Evolutionary conservation across 2,797 vertebrate genomes (phyloP).

Genomic region (Pogonophryne albipinna): DNA sequence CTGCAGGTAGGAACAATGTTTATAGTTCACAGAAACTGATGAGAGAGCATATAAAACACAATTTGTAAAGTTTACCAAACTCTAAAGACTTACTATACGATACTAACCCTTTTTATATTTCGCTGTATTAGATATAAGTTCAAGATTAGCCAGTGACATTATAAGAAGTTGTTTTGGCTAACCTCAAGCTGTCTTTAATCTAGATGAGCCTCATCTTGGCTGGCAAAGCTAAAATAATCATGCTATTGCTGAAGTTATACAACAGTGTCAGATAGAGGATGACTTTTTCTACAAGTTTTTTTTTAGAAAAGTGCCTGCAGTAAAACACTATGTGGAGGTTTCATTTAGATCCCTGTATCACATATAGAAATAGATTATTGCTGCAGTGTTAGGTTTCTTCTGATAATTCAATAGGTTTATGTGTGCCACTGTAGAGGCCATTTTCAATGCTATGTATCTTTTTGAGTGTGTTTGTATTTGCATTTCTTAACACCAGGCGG

Average conservation of each 20-base stretch:
- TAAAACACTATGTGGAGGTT: conserved; percentile 1
- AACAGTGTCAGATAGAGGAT: not conserved
- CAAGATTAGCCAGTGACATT: conserved; percentile 10
- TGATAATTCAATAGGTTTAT: conserved; percentile 7
- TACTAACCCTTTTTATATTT: no score
- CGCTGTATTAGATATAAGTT: not conserved
- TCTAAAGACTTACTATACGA: no score
- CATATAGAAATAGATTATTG: not conserved
- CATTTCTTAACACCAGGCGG: conserved; percentile 9
- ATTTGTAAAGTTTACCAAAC: no score
- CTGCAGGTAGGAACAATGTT: conserved; percentile 90
- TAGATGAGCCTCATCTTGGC: conserved; percentile 17
- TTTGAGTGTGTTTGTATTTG: conserved; percentile 16
- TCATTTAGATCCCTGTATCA: not conserved
- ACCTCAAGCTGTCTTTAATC: not conserved
- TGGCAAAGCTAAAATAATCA: conserved; percentile 23
- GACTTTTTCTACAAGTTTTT: conserved; percentile 3
- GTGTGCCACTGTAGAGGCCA: not conserved
- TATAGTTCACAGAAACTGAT: no score
- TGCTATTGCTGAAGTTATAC: not conserved
- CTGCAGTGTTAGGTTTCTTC: not conserved
- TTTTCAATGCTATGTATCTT: not conserved
- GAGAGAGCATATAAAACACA: no score
- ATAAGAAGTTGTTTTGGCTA: not conserved
- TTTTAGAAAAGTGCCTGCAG: conserved; percentile 14